Base-by-base conservation (phyloP, 2,113 vertebrate species). In the Plotosus lineatus region DNA sequence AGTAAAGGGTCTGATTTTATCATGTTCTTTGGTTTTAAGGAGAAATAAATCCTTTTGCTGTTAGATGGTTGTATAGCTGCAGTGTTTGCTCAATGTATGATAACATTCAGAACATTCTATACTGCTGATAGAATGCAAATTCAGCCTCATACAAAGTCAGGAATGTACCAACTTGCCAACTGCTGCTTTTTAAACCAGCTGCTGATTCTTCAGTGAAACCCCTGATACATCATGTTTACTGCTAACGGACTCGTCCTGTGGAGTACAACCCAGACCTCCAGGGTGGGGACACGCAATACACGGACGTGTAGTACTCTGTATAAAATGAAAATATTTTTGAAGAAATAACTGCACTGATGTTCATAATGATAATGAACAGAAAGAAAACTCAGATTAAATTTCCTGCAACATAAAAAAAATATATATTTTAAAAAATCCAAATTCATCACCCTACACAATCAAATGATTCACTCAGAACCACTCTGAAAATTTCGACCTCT, bases 401-500 rank as follows among this genome's bases (percentile, higher is more conserved):
- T n/a, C n/a, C n/a, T n/a, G n/a, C n/a, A n/a, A n/a, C n/a, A n/a
- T n/a, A n/a, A n/a, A n/a, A n/a, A n/a, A n/a, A n/a, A n/a, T n/a
- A n/a, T 6, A 60, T 38, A 26, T 38, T 44, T 15, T 66, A 38
- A 10, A 66, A 42, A 2, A 23, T 9, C 61, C 8, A 23, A 38
- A 68, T 38, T 63, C 56, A 60, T n/a, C n/a, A 3, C 28, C 4
- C 0, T 38, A 10, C 8, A 53, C 31, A 53, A 14, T 12, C 6
- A 15, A 17, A 42, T 17, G 50, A 21, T 10, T 58, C 33, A 21
- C 38, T 48, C 12, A 31, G 17, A 2, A 63, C 46, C 28, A 72
- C 56, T 63, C 53, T n/a, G n/a, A n/a, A n/a, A 73, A 66, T 74
- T 76, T 76, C 77, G 44, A 83, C 78, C 56, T 69, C 46, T 44